Evolutionary conservation across 2,797 vertebrate species (phyloP), one percentile per base, ranked within the genome.

Genomic region (Acanthornis magna): DNA sequence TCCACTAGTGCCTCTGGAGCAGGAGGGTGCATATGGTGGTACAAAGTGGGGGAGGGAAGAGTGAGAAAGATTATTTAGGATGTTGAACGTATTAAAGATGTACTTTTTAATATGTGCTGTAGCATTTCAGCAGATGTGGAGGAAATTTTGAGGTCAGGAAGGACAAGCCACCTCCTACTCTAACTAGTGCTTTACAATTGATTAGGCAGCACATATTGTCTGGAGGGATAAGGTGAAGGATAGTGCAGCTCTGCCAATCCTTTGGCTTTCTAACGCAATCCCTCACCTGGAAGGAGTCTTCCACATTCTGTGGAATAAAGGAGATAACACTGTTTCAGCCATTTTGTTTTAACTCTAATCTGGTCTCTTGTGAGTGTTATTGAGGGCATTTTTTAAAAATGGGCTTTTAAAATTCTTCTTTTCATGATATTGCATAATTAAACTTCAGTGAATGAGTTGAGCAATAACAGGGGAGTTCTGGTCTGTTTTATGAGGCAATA

Each of bases 401-500:
- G 30, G 38, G 47, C 34, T 84, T 89, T 91, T n/a, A 63, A 85
- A 89, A 75, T 66, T 32, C 27, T 85, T 79, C 16, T 84, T 92
- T 92, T 89, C 43, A 18, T 63, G 40, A 51, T 83, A 68, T 73
- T 68, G 77, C 70, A 45, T 89, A 95, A 88, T 85, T 73, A 96
- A 95, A 91, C 67, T 82, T 90, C 63, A 66, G 42, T 0, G 1
- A 96, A 85, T 30, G 66, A 63, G 20, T 66, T 53, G 72, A 84
- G 53, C 3, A 26, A 50, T 78, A 86, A 76, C 53, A 65, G 58
- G 21, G 58, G 58, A 91, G 51, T 66, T 89, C 91, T 70, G 53
- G 32, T 83, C 58, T 80, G 42, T 84, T 96, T 96, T 91, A 83
- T 48, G 70, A 91, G 61, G 70, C 65, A 80, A 71, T 85, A 57